Conservation (phyloP, 2,797 vertebrate species). For the Bovichtus variegatus region DNA sequence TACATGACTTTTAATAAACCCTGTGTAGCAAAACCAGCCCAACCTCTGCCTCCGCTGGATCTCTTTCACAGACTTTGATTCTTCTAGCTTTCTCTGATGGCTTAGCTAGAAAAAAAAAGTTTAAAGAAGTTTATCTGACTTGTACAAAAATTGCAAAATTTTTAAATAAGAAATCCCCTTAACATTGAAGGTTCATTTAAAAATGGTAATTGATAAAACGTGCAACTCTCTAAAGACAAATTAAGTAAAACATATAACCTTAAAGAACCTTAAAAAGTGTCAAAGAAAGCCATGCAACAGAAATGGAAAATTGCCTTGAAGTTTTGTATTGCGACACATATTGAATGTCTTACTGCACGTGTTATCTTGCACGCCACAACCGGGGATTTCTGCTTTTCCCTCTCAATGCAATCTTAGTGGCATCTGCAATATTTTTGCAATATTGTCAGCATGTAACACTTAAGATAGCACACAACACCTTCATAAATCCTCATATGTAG, state of each 20-base stretch:
- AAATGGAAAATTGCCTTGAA: not conserved
- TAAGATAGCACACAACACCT: conserved; percentile 54
- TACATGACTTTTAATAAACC: not conserved
- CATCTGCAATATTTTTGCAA: conserved; percentile 69
- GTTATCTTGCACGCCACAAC: not conserved
- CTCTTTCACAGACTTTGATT: conserved; percentile 24
- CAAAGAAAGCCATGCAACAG: conserved; percentile 3
- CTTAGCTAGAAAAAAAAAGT: not conserved
- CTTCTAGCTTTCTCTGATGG: not conserved
- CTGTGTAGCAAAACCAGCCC: conserved; percentile 8
- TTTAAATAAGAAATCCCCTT: not conserved
- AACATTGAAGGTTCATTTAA: not conserved
- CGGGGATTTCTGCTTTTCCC: conserved; percentile 36
- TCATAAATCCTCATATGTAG: conserved; percentile 59
- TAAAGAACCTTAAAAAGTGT: conserved; percentile 1
- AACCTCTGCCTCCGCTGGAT: conserved; percentile 7
- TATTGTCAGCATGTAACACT: conserved; percentile 65
- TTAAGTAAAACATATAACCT: not conserved
- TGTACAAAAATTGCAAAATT: not conserved
- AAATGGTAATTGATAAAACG: not conserved
- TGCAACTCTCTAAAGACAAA: not conserved
- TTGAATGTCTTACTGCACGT: not conserved
- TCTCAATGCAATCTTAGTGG: conserved; percentile 36
- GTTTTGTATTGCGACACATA: not conserved
- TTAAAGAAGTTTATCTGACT: not conserved